Conservation (phyloP, 2,797 vertebrate genomes). For the Xenops minutus region DNA sequence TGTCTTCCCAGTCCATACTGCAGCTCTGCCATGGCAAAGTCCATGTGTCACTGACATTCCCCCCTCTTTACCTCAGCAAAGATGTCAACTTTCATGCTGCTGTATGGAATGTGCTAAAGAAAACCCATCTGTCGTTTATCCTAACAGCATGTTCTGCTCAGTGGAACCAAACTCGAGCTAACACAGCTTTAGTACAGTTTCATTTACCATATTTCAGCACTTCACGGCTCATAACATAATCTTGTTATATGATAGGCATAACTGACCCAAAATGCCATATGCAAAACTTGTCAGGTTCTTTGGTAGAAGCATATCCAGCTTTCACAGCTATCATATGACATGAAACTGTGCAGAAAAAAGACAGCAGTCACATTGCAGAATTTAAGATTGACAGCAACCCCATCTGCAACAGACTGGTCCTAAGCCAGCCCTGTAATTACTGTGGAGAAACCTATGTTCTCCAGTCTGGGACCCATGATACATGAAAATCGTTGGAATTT, state of each 20-base stretch:
- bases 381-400: conserved; percentile 10
- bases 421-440: background rate
- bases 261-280: background rate
- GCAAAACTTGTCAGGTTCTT: conserved; percentile 14
- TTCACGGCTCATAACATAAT: background rate
- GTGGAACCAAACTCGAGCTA: background rate
- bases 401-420: background rate
- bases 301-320: background rate
- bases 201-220: conserved; percentile 39
- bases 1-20: background rate
- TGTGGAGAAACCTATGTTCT: background rate
- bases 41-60: background rate
- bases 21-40: background rate
- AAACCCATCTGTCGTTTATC: background rate
- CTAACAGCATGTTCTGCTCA: conserved; percentile 6
- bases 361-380: conserved; percentile 6
- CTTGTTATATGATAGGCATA: background rate
- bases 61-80: background rate
- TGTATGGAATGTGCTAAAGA: background rate
- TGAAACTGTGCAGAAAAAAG: conserved; percentile 6
- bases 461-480: background rate
- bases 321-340: conserved; percentile 47
- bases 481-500: background rate
- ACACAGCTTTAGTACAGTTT: background rate
- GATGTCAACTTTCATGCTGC: background rate